phyloP scores from a whole-genome alignment of 2,888 invertebrate genomes.

The Philereme vetulata region DNA sequence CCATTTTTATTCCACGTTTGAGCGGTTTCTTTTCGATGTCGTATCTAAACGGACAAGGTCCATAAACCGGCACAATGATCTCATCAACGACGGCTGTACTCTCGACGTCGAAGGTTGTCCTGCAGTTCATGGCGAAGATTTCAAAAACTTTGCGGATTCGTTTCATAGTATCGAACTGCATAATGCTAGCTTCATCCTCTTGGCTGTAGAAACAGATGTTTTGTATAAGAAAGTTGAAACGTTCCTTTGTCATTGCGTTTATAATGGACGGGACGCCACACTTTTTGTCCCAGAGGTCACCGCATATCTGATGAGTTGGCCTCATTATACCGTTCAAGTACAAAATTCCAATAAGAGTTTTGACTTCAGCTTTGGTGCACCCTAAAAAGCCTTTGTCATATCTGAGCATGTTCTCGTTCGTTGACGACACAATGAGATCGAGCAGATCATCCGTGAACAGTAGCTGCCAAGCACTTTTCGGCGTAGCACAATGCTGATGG shows the following conservation, averaged over 20 bases:
- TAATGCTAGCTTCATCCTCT: slow-evolving; percentile 49
- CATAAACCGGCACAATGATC: slow-evolving; percentile 69
- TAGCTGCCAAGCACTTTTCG: slow-evolving; percentile 70
- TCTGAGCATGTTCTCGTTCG: slow-evolving; percentile 66
- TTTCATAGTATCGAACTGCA: slow-evolving; percentile 67
- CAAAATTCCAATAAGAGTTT: slow-evolving; percentile 70
- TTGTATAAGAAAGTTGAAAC: slow-evolving; percentile 69
- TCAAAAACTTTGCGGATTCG: slow-evolving; percentile 74
- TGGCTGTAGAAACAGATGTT: slow-evolving; percentile 66
- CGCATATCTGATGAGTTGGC: slow-evolving; percentile 65
- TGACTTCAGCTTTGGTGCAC: slow-evolving; percentile 65
- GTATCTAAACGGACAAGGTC: slow-evolving; percentile 75
- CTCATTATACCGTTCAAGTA: slow-evolving; percentile 75
- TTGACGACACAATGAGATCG: slow-evolving; percentile 68
- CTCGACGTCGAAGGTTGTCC: slow-evolving; percentile 62
- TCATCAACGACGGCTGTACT: slow-evolving; percentile 71
- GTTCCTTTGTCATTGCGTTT: slow-evolving; percentile 64
- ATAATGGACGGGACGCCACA: slow-evolving; percentile 62
- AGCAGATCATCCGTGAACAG: slow-evolving; percentile 71
- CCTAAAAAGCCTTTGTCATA: slow-evolving; percentile 43
- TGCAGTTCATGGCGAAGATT: slow-evolving; percentile 74
- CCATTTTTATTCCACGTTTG: slow-evolving; percentile 70
- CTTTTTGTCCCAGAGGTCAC: slow-evolving; percentile 69
- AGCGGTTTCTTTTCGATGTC: slow-evolving; percentile 66
- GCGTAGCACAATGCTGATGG: slow-evolving; percentile 52